Evolutionary conservation across 2,888 invertebrate species (phyloP).

Genomic region (Chymomyza caudatula): DNA sequence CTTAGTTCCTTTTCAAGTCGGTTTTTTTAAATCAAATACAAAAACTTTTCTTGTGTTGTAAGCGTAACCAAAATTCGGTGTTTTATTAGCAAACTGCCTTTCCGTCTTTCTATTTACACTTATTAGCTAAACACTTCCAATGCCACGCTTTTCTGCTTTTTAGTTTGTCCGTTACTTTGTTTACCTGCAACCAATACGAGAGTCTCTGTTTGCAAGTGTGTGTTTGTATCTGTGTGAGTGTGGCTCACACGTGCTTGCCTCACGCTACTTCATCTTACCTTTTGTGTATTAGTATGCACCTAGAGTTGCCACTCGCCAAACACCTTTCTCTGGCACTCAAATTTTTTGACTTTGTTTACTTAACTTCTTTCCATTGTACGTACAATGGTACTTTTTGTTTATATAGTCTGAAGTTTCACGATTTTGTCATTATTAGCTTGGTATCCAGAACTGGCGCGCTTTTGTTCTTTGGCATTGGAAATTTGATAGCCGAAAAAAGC

Average conservation of each 20-base stretch:
- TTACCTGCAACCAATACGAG: background rate
- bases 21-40: too few relatives aligned
- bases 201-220: background rate
- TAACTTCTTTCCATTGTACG: conserved; percentile 29
- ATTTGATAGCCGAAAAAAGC: conserved; percentile 46
- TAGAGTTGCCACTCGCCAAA: background rate
- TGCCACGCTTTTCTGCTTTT: background rate
- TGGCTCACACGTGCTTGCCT: background rate
- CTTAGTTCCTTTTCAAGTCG: too few relatives aligned
- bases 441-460: background rate
- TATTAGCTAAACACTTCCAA: background rate
- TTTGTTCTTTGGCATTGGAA: conserved; percentile 28
- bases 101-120: background rate
- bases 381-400: conserved; percentile 43
- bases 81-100: background rate
- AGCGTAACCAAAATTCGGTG: background rate
- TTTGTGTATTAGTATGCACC: background rate
- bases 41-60: background rate
- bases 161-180: background rate
- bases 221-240: background rate
- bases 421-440: background rate
- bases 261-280: background rate
- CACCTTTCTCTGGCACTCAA: background rate
- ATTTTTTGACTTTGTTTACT: background rate
- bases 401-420: conserved; percentile 29